Percentiles rank a stretch among this genome's conserved stretches.
These are phyloP conservation scores for Adineta ricciae DNA, from an alignment of 2,888 invertebrate species.

Conservation along the genomic window DNA sequence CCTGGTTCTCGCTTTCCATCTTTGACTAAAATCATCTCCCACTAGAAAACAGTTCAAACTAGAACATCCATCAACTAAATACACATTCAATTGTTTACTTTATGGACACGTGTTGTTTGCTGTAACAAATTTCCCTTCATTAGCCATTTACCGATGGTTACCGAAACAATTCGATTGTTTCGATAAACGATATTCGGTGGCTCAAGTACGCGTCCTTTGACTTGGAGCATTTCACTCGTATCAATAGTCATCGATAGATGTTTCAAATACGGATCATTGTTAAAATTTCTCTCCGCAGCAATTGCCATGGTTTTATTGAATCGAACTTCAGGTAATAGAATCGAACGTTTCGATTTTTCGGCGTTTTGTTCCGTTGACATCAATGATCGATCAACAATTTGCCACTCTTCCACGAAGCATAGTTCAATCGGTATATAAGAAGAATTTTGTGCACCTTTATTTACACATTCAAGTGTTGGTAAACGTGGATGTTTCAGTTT, in stretches of 20 bases:
- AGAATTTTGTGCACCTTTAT: background rate
- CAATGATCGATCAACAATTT: background rate
- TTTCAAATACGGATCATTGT: background rate
- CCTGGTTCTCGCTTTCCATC: background rate
- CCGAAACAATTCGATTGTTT: background rate
- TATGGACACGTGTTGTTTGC: background rate
- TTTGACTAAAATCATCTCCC: conserved; percentile 1
- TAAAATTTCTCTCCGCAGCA: background rate
- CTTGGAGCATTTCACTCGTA: background rate
- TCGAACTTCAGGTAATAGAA: conserved; percentile 6
- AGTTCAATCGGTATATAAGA: conserved; percentile 1
- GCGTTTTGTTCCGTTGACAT: background rate
- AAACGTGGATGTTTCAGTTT: conserved; percentile 20
- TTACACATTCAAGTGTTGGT: background rate
- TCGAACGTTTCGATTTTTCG: background rate
- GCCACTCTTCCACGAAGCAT: conserved; percentile 18
- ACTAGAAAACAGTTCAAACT: background rate
- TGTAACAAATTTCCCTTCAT: background rate
- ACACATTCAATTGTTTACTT: background rate
- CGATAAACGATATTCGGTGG: background rate
- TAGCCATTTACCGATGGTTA: background rate
- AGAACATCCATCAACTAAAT: too few species aligned
- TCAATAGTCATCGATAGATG: background rate
- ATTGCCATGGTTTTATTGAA: background rate
- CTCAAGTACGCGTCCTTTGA: background rate